phyloP scores from a whole-genome alignment of 1,140 invertebrate genomes.

The Oryctes rhinoceros region DNA sequence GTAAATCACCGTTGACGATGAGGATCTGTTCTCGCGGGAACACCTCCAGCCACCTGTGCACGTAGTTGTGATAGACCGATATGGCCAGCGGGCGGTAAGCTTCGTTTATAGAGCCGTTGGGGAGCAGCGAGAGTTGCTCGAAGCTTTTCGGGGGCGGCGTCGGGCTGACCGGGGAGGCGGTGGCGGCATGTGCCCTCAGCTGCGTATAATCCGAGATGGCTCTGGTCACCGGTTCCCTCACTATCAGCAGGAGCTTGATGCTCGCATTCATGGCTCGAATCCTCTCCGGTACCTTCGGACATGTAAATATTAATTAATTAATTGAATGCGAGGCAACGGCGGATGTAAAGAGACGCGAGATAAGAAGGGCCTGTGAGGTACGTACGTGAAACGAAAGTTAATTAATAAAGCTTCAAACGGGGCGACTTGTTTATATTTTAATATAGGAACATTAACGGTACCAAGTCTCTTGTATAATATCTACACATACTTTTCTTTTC shows the following conservation, averaged over 20 bases:
- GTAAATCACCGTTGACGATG: constrained; percentile 93
- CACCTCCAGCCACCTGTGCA: constrained; percentile 84
- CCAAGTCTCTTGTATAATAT: background rate
- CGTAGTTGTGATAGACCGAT: constrained; percentile 85
- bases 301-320: constrained; percentile 36
- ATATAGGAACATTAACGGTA: background rate
- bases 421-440: background rate
- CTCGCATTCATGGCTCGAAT: constrained; percentile 93
- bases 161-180: constrained; percentile 65
- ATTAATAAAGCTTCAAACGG: constrained; percentile 26
- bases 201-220: constrained; percentile 98
- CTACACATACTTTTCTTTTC: background rate
- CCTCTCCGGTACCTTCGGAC: constrained; percentile 77
- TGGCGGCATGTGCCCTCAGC: constrained; percentile 77
- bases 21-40: constrained; percentile 91
- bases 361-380: background rate
- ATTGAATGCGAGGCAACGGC: background rate
- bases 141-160: constrained; percentile 69
- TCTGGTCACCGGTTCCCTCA: constrained; percentile 92
- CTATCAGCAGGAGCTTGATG: constrained; percentile 92
- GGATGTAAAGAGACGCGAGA: background rate
- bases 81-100: constrained; percentile 77
- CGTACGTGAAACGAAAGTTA: constrained; percentile 5
- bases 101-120: constrained; percentile 84
- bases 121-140: constrained; percentile 80